Conservation (phyloP, 2,113 vertebrate species). For the Apistogramma diplotaenia region DNA sequence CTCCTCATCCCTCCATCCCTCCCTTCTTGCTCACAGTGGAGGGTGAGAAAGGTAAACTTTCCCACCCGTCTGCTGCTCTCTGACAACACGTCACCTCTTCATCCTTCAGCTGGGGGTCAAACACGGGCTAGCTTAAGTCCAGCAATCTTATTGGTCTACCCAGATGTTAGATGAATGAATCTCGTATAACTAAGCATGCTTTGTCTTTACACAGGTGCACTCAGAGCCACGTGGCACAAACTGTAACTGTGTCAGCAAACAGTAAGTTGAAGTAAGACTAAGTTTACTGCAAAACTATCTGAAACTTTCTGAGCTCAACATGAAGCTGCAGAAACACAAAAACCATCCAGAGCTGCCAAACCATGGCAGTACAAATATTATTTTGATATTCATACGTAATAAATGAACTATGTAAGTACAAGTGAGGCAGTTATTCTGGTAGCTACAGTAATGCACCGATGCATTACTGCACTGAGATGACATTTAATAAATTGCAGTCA, state of each 20-base stretch:
- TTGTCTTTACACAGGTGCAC: neutral
- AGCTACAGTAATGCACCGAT: no score
- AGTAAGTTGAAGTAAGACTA: neutral
- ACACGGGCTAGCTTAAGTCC: neutral
- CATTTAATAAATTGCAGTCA: no score
- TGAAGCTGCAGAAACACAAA: neutral
- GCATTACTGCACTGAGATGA: no score
- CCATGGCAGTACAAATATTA: no score
- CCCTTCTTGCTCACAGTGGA: constrained; percentile 7
- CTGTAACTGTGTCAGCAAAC: neutral
- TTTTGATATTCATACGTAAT: no score
- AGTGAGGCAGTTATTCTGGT: no score
- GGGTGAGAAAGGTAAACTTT: constrained; percentile 77
- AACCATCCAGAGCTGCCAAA: no score
- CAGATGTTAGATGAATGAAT: neutral
- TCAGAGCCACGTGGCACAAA: accelerated
- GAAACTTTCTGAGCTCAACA: neutral
- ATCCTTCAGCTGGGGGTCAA: neutral
- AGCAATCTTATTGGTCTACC: neutral
- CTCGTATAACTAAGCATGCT: neutral
- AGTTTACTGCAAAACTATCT: neutral
- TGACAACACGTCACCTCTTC: neutral
- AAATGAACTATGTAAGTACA: no score
- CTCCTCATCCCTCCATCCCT: constrained; percentile 1
- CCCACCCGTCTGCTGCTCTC: constrained; percentile 46